Evolutionary conservation across 2,797 vertebrate genomes (phyloP).

Genomic region (Parauchenoglanis ngamensis): DNA sequence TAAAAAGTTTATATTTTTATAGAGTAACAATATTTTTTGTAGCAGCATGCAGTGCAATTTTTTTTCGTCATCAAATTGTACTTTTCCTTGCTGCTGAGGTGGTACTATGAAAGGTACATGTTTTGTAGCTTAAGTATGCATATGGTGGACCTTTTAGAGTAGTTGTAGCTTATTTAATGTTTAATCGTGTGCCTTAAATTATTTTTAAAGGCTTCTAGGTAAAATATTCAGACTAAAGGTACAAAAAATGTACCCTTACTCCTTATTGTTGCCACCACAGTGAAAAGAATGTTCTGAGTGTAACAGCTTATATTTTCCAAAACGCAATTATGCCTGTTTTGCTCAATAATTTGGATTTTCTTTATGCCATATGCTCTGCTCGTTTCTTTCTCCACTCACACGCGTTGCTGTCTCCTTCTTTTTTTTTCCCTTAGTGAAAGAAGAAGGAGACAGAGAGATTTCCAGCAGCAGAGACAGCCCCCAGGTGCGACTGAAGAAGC

Average conservation of each 20-base stretch:
- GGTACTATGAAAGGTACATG: neutral
- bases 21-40: neutral
- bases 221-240: neutral
- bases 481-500: conserved; percentile 93
- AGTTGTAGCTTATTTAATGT: neutral
- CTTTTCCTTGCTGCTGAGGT: neutral
- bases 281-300: neutral
- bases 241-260: neutral
- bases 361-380: neutral
- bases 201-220: neutral
- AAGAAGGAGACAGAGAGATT: conserved; percentile 95
- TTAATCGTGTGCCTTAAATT: neutral
- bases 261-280: too few species aligned
- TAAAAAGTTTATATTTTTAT: neutral
- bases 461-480: conserved; percentile 97
- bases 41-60: too few species aligned
- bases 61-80: neutral
- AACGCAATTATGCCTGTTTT: neutral
- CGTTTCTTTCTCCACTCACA: neutral
- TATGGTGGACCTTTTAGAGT: neutral
- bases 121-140: neutral
- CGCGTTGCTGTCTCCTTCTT: neutral
- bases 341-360: neutral
- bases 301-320: neutral
- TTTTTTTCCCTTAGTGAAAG: conserved; percentile 81